Evolutionary conservation across 2,113 vertebrate genomes (phyloP), one percentile per base, ranked within the genome.

Genomic region (Lepus europaeus): DNA sequence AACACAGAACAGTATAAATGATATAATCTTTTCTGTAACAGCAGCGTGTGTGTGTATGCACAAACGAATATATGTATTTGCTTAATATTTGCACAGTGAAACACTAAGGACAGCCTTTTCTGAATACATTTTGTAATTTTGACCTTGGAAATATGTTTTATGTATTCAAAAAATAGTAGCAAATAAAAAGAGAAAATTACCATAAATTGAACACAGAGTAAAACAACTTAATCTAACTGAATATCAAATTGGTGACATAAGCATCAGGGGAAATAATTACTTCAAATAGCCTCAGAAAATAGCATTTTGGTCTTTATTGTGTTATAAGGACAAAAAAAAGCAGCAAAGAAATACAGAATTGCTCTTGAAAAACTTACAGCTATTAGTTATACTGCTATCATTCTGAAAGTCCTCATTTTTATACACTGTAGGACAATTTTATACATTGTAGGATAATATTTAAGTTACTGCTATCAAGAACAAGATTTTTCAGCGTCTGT

Each of bases 131-230:
- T 77, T 85, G 27, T 51, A 87, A 88, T 91, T 89, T 53, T 87
- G 39, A 90, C 77, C 90, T 59, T 70, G 51, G 51, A 88, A 92
- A 80, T 86, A 81, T 63, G 19, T 81, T 93, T 80, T 88, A 79
- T 63, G 51, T 72, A 89, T 82, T 91, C 19, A 87, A 87, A 93
- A 78, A 72, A 51, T 45, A 45, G 6, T 22, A 85, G 49, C 64
- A 91, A 91, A 83, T 22, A 45, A 59, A 90, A 92, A 53, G 66
- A 70, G 89, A 83, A 51, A 87, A 45, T 45, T 33, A n/a, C 61
- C 61, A 49, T 27, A 29, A 79, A 45, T 5, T 9, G 3, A 93
- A 83, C 49, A 93, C 22, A 86, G 45, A 45, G 45, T 45, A 45
- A 86, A 89, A 66, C 29, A 79, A 64, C 16, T 45, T 66, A 96